Evolutionary conservation across 2,113 vertebrate species (phyloP), one percentile per base, ranked within the genome.

Genomic region (Marmota flaviventris): DNA sequence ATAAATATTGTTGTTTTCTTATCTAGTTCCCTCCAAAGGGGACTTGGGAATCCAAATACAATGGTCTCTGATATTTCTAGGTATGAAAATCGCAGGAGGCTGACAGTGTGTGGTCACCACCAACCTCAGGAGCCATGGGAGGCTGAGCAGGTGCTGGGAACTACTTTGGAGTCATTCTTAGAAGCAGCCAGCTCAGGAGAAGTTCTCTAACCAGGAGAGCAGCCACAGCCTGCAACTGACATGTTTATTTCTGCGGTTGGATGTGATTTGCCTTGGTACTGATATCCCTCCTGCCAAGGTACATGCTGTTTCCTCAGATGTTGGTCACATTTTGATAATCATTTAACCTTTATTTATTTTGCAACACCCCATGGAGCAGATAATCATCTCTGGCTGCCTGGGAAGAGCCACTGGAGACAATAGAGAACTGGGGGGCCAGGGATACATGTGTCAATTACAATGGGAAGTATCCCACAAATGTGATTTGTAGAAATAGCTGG

Each of bases 331-430:
- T 97, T 93, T 93, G 94, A 94, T 97, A 63, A 97, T 95, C 92
- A 91, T 94, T 97, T 97, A 97, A 89, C 88, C 92, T 97, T 97
- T 97, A 97, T 97, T 97, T 96, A 97, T 97, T 93, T 72, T 34
- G 45, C 1, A 20, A 63, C 39, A 45, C 45, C 95, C 86, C 16
- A 25, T 5, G 67, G 95, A 65, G 75, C 58, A 91, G 72, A 84
- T 92, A 93, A 97, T 95, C 85, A 85, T 86, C 81, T 83, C 78
- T n/a, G 83, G 53, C 65, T 91, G 90, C 77, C 9, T 72, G 56
- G n/a, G 89, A 51, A 91, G 61, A 92, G 24, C 27, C 37, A 8
- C 6, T 20, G 5, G 86, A 69, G 51, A 79, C 63, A 0, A 4
- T n/a, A 61, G 48, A 27, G 86, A 45, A 63, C 65, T 29, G 0